Percentiles rank a stretch among this genome's conserved stretches.
Evolutionary conservation across 2,113 vertebrate species (phyloP).

Genomic region (Eurystomus gularis): DNA sequence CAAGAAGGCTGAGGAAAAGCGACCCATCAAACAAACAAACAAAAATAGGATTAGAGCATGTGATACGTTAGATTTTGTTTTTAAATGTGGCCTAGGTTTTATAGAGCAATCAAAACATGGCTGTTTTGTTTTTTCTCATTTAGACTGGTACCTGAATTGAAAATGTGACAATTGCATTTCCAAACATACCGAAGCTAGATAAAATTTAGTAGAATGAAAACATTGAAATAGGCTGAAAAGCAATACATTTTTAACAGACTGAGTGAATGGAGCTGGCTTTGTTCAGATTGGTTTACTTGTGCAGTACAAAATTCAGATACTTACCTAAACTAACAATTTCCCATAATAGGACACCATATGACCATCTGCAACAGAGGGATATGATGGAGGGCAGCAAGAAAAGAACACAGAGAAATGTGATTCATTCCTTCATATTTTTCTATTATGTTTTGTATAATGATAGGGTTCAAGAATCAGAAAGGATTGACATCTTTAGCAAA

Average conservation of each 20-base stretch:
- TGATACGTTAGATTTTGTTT: background rate
- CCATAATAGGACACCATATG: slow-evolving; percentile 86
- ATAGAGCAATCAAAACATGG: background rate
- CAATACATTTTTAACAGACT: background rate
- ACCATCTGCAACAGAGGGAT: slow-evolving; percentile 78
- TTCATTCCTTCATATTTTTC: background rate
- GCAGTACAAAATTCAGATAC: slow-evolving; percentile 26
- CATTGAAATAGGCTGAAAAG: background rate
- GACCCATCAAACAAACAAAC: background rate
- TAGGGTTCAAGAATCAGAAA: background rate
- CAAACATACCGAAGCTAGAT: background rate
- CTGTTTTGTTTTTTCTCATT: background rate
- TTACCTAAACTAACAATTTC: slow-evolving; percentile 89
- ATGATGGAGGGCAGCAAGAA: background rate
- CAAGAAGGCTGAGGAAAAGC: background rate
- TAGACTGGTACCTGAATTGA: background rate
- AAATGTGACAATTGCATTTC: background rate
- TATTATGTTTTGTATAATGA: background rate
- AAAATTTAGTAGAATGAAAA: background rate
- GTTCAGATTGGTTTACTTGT: background rate
- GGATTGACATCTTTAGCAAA: background rate
- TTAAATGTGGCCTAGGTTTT: background rate
- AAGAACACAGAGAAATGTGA: background rate
- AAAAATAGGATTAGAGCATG: background rate
- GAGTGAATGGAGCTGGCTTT: background rate